phyloP scores from a whole-genome alignment of 2,113 vertebrate species.

The Pogonocichla stellata region DNA sequence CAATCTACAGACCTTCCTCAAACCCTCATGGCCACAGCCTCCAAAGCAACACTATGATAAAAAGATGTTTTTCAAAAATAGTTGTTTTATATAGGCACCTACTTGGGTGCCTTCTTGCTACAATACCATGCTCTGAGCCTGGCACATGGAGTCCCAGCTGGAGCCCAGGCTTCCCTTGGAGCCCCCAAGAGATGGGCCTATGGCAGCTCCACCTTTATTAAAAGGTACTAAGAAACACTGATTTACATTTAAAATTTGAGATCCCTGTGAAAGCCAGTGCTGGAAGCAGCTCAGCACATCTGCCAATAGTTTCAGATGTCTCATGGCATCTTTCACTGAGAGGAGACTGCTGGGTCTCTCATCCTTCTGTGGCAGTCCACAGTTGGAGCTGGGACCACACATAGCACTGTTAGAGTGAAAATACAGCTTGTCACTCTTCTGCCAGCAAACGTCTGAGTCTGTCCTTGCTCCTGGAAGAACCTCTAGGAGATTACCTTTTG shows the following conservation, averaged over 20 bases:
- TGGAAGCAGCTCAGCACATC: not conserved
- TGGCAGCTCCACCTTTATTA: not conserved
- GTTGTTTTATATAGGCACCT: accelerated
- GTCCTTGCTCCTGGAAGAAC: not conserved
- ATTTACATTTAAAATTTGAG: not conserved
- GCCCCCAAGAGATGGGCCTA: not conserved
- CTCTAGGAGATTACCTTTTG: not conserved
- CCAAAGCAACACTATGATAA: not conserved
- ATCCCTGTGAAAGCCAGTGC: not conserved
- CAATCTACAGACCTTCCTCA: not conserved
- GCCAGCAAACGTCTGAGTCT: not conserved
- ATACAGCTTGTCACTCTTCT: not conserved
- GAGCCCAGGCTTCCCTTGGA: not conserved
- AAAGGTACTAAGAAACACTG: not conserved
- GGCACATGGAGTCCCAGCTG: not conserved
- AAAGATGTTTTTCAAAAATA: not conserved
- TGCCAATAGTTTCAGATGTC: not conserved
- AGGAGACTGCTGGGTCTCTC: not conserved
- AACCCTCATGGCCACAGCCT: not conserved
- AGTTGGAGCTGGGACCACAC: not conserved
- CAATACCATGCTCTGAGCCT: not conserved
- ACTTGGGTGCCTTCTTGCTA: not conserved
- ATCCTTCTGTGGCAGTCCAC: not conserved
- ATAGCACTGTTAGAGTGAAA: not conserved
- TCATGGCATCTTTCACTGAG: not conserved